Evolutionary conservation across 2,888 invertebrate genomes (phyloP), one percentile per base, ranked within the genome.

Genomic region (Pyrochroa serraticornis): DNA sequence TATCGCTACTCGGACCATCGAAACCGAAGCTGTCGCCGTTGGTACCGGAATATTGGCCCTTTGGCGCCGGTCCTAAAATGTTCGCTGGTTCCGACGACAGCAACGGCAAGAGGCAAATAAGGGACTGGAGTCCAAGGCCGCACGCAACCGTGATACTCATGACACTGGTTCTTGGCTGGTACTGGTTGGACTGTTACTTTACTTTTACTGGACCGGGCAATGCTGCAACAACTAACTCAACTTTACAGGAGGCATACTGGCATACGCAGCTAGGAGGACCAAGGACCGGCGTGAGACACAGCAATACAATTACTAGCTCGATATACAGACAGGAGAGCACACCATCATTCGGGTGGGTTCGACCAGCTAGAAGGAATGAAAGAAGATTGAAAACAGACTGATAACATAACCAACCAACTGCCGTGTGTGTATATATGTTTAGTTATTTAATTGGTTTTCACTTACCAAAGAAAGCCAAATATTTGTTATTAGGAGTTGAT

Each of bases 381-480:
- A 67, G 68, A 74, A 72, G 68, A 71, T 68, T 69, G 66, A 66
- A 68, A 71, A 70, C 68, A 69, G 62, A 69, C 65, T 68, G 66
- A 66, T 55, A 69, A 69, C 67, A 71, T 68, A 71, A 73, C 71
- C 71, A 75, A 75, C 70, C 69, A 74, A 76, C 79, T 79, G 79
- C 79, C 79, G 78, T 78, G 78, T 79, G 78, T 78, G 78, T 77
- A 75, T 71, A 71, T 71, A 73, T 73, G 69, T 76, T 77, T 75
- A 76, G 72, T 77, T 77, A 77, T 72, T 77, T 75, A 77, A 75
- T 78, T 78, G 77, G 77, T 78, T 78, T 78, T 85, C 86, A 92
- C 92, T 92, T 90, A 92, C 92, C 91, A 92, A 90, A 86, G 92
- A 91, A 87, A 92, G 91, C 93, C 93, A 93, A 85, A 92, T 91